Conservation (phyloP, 2,797 vertebrate genomes). For the Acrossocheilus wenchowensis region DNA sequence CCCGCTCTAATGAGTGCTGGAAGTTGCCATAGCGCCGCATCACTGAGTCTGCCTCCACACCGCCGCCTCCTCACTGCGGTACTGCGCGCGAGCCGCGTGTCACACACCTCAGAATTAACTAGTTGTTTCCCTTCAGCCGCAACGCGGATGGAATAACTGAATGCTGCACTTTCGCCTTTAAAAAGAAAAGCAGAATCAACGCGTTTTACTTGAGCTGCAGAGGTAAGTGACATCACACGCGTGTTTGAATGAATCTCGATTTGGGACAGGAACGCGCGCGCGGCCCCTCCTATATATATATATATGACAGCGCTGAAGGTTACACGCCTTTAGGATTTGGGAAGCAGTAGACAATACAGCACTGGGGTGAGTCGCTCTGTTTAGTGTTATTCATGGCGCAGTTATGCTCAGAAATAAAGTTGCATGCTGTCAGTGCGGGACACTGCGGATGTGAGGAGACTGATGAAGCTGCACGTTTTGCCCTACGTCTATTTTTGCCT, state of each 20-base stretch:
- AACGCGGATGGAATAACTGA: not conserved
- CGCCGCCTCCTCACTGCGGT: conserved; percentile 47
- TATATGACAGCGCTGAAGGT: conserved; percentile 10
- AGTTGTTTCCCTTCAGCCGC: not conserved
- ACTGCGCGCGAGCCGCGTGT: not conserved
- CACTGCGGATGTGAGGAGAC: conserved; percentile 15
- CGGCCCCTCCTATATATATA: not conserved
- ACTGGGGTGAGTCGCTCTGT: not conserved
- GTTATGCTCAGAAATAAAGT: not conserved
- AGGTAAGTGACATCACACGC: conserved; percentile 62
- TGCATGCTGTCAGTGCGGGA: not conserved
- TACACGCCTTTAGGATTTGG: not conserved
- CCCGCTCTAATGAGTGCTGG: not conserved
- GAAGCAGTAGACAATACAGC: not conserved
- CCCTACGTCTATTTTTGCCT: not conserved
- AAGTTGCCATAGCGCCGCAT: conserved; percentile 43
- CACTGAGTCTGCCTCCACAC: conserved; percentile 20
- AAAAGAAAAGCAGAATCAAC: conserved; percentile 52
- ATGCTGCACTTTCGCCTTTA: not conserved
- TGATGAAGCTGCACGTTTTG: conserved; percentile 33
- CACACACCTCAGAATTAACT: conserved; percentile 33
- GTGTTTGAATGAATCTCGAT: not conserved
- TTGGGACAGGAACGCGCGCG: conserved; percentile 22
- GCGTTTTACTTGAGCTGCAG: not conserved
- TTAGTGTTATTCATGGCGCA: not conserved